A percentile compares a stretch with the other conserved stretches of the same genome.
phyloP scores from a whole-genome alignment of 2,888 invertebrate species.

The Fragum fragum region DNA sequence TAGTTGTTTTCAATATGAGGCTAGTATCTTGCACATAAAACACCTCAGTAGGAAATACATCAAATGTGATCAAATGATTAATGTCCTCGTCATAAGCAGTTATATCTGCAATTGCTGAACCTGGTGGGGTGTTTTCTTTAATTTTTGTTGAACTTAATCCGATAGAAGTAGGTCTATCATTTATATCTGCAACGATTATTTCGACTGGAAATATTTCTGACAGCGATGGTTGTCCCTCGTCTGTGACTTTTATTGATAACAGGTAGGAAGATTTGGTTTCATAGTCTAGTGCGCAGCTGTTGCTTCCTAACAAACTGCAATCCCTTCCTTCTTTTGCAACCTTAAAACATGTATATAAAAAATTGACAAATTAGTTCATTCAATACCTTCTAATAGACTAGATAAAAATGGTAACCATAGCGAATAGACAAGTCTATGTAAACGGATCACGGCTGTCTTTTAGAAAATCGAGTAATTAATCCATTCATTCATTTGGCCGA shows the following conservation, averaged over 20 bases:
- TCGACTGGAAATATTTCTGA: slow-evolving; percentile 53
- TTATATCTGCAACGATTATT: slow-evolving; percentile 67
- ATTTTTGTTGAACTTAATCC: slow-evolving; percentile 53
- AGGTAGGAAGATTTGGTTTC: slow-evolving; percentile 60
- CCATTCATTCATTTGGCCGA: no score
- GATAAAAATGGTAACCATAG: no score
- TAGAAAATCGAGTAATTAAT: no score
- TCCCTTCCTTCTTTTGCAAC: slow-evolving; percentile 52
- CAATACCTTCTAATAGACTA: no score
- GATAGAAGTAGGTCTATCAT: slow-evolving; percentile 70
- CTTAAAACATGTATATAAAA: no score
- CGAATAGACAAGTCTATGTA: no score
- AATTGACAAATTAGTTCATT: no score
- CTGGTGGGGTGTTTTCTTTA: slow-evolving; percentile 26
- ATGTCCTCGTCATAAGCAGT: slow-evolving; percentile 67
- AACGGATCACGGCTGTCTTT: no score
- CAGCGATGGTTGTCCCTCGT: slow-evolving; percentile 64
- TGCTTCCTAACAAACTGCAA: slow-evolving; percentile 51
- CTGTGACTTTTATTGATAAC: slow-evolving; percentile 67
- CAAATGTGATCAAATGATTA: slow-evolving; percentile 59
- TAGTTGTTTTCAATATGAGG: slow-evolving; percentile 12
- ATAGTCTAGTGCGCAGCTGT: slow-evolving; percentile 67
- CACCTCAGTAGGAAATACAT: slow-evolving; percentile 16
- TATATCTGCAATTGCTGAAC: slow-evolving; percentile 19
- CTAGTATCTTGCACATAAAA: slow-evolving; percentile 14